Percentiles rank a stretch among this genome's conserved stretches.
Conservation (phyloP, 2,797 vertebrate species). For the Sebastes trivittatus region DNA sequence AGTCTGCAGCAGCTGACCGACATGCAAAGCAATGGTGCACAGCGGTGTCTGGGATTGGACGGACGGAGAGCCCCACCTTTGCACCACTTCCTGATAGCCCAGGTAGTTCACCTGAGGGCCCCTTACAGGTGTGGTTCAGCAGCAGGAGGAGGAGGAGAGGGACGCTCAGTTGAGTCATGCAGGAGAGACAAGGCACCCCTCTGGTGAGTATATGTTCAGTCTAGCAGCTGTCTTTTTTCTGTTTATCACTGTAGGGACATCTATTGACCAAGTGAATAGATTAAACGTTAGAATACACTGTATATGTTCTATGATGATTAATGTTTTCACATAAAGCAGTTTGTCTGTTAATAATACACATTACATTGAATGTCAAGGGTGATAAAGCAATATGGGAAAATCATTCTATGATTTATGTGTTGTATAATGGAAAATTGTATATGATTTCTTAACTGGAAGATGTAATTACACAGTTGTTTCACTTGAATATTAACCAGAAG, state of each 20-base stretch:
- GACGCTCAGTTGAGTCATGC: slow-evolving; percentile 58
- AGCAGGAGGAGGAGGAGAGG: slow-evolving; percentile 21
- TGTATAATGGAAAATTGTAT: not conserved
- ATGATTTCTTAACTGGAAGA: not conserved
- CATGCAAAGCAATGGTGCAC: slow-evolving; percentile 57
- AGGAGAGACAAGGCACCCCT: slow-evolving; percentile 64
- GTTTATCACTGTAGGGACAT: not conserved
- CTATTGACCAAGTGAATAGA: not conserved
- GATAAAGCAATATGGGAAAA: not conserved
- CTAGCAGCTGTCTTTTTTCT: not conserved
- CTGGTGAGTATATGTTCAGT: slow-evolving; percentile 69
- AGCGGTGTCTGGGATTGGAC: slow-evolving; percentile 37
- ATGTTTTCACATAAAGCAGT: not conserved
- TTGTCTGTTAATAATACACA: not conserved
- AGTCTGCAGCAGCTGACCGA: not conserved
- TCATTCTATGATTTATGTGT: not conserved
- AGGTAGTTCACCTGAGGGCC: slow-evolving; percentile 30
- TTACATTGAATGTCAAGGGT: not conserved
- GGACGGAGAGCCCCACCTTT: slow-evolving; percentile 30
- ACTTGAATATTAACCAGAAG: not conserved
- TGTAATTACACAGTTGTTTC: not conserved
- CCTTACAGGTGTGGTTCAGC: slow-evolving; percentile 26
- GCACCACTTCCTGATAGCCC: slow-evolving; percentile 45
- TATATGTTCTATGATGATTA: not conserved
- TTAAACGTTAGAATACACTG: not conserved